These are phyloP conservation scores for Sepioteuthis lessoniana DNA, from an alignment of 2,888 invertebrate species.

Conservation along the genomic window DNA sequence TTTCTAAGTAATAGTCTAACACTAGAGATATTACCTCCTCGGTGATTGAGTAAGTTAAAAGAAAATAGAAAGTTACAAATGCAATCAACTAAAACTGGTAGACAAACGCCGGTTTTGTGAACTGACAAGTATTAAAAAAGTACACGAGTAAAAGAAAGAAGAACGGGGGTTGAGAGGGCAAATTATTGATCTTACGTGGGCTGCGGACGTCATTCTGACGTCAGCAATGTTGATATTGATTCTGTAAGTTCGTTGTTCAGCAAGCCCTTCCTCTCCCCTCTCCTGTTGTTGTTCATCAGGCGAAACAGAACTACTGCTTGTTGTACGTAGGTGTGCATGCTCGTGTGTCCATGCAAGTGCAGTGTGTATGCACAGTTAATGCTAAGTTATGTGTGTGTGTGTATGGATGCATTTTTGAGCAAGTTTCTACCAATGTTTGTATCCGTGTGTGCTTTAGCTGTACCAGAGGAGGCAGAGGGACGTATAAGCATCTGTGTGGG, in stretches of 20 bases:
- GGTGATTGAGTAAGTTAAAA: not conserved
- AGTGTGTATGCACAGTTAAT: too few relatives aligned
- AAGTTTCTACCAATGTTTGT: not conserved
- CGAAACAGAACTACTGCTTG: constrained; percentile 36
- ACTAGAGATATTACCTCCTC: too few relatives aligned
- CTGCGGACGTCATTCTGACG: not conserved
- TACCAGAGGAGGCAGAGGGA: not conserved
- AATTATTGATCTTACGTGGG: not conserved
- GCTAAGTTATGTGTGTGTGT: too few relatives aligned
- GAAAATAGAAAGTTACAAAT: not conserved
- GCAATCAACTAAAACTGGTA: not conserved
- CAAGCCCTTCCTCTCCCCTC: not conserved
- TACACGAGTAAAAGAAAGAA: not conserved
- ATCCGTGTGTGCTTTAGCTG: not conserved
- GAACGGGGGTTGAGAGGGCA: not conserved
- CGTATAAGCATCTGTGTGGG: not conserved
- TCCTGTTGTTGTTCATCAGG: not conserved
- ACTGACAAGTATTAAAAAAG: not conserved
- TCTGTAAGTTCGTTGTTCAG: not conserved
- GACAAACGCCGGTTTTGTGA: not conserved
- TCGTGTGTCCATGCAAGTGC: not conserved
- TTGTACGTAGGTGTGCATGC: not conserved
- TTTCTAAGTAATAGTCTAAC: too few relatives aligned
- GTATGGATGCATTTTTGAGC: too few relatives aligned
- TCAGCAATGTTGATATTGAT: constrained; percentile 20